phyloP scores from a whole-genome alignment of 2,113 vertebrate genomes.

The Pangasianodon hypophthalmus region DNA sequence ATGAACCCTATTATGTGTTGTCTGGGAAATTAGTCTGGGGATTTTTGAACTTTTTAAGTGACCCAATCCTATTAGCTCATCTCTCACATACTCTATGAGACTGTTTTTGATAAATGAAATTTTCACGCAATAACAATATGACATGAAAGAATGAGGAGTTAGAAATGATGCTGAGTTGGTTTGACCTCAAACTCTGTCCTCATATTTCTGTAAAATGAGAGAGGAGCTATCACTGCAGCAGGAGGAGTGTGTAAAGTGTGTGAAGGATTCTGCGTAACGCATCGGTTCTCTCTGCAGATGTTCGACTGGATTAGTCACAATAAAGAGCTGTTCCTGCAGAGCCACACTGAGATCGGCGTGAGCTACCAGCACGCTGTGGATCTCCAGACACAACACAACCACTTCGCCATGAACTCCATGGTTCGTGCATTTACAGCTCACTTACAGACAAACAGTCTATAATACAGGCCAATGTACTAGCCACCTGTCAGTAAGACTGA shows the following conservation, averaged over 20 bases:
- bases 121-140: not conserved
- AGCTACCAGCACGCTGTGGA: slow-evolving; percentile 94
- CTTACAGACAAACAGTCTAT: not conserved
- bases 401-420: slow-evolving; percentile 99
- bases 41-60: not conserved
- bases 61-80: not conserved
- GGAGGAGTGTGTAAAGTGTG: not conserved
- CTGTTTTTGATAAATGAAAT: not conserved
- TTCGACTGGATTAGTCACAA: slow-evolving; percentile 99
- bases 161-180: not conserved
- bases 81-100: not conserved
- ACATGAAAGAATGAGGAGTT: not conserved
- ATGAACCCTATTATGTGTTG: not conserved
- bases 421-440: slow-evolving; percentile 67
- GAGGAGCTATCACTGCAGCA: not conserved
- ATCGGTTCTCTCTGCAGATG: slow-evolving; percentile 78
- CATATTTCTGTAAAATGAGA: slow-evolving; percentile 23
- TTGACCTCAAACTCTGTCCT: not conserved
- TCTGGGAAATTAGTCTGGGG: not conserved
- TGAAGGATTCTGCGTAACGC: not conserved
- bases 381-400: slow-evolving; percentile 97
- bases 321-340: slow-evolving; percentile 96
- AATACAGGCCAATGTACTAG: not conserved
- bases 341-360: slow-evolving; percentile 94
- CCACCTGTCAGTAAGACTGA: not conserved